Evolutionary conservation across 2,797 vertebrate species (phyloP).

Genomic region (Gadopsis bispinosus): DNA sequence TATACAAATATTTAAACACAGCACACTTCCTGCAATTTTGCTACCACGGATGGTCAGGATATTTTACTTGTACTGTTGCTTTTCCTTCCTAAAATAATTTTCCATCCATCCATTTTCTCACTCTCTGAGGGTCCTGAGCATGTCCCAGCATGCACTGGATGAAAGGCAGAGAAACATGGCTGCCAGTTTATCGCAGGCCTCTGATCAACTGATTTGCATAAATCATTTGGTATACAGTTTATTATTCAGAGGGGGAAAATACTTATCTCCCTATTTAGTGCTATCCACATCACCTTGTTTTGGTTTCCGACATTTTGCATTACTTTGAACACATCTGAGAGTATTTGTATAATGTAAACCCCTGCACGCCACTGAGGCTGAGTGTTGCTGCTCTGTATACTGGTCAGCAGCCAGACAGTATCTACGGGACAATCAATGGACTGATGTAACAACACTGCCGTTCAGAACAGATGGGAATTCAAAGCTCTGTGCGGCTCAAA

Average conservation of each 20-base stretch:
- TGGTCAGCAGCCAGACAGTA: slow-evolving; percentile 27
- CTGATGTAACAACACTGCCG: slow-evolving; percentile 21
- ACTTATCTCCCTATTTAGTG: slow-evolving; percentile 17
- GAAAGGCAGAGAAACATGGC: slow-evolving; percentile 32
- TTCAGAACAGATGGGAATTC: slow-evolving; percentile 46
- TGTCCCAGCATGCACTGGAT: slow-evolving; percentile 52
- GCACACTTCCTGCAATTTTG: slow-evolving; percentile 9
- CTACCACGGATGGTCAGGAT: not conserved
- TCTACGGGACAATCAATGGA: slow-evolving; percentile 7
- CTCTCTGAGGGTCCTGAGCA: slow-evolving; percentile 12
- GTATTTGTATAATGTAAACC: not conserved
- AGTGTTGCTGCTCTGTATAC: not conserved
- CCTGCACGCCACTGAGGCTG: not conserved
- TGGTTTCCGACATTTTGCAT: slow-evolving; percentile 8
- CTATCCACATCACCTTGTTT: slow-evolving; percentile 9
- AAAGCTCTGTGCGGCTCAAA: slow-evolving; percentile 36
- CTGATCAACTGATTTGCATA: slow-evolving; percentile 51
- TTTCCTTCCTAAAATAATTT: slow-evolving; percentile 35
- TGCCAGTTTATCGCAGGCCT: slow-evolving; percentile 33
- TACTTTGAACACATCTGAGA: slow-evolving; percentile 24
- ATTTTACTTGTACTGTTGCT: slow-evolving; percentile 24
- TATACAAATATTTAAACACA: slow-evolving; percentile 25
- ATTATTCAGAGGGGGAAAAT: slow-evolving; percentile 19
- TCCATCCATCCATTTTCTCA: slow-evolving; percentile 15
- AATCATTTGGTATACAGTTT: slow-evolving; percentile 42